Evolutionary conservation across 1,140 invertebrate species (phyloP), one percentile per base, ranked within the genome.

Genomic region (Diorhabda carinulata): DNA sequence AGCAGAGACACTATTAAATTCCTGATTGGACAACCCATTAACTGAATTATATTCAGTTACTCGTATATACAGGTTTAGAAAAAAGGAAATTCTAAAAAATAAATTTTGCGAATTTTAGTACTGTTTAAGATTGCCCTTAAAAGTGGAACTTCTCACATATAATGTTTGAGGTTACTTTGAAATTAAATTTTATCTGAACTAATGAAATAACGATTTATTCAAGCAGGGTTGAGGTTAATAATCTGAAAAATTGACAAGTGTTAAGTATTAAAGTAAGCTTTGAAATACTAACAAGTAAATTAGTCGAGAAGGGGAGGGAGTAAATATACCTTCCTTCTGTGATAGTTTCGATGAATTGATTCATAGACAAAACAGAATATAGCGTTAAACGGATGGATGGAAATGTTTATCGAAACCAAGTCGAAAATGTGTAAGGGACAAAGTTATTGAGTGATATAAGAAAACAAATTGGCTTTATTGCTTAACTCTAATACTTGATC

Each of bases 381-480:
- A 52, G 5, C 5, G 9, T 72, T 72, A 76, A 73, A 71, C 76
- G 52, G 76, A 78, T 74, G 73, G 78, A 74, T 72, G 67, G 69
- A 72, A 78, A 58, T 5, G 9, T 52, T 5, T 1, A 52, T 52
- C 47, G 47, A 5, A 52, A 5, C 9, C 5, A 77, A 52, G 9
- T 52, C 5, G 47, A 52, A 9, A 52, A 75, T 77, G 76, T 67
- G 74, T 75, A 61, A 57, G 76, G 69, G 77, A 80, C 66, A 81
- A 81, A 78, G 78, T 79, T 66, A 57, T 78, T n/a, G 74, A 77
- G 68, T 75, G 79, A 76, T 80, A 80, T 64, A 73, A 74, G 61
- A 79, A 78, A 69, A 78, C 70, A 57, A 80, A 80, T 72, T 81
- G 76, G 76, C 78, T 79, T 69, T 81, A 78, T 72, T 80, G 77